Percentiles rank a stretch among this genome's conserved stretches.
Conservation (phyloP, 2,113 vertebrate genomes). For the Carollia perspicillata region DNA sequence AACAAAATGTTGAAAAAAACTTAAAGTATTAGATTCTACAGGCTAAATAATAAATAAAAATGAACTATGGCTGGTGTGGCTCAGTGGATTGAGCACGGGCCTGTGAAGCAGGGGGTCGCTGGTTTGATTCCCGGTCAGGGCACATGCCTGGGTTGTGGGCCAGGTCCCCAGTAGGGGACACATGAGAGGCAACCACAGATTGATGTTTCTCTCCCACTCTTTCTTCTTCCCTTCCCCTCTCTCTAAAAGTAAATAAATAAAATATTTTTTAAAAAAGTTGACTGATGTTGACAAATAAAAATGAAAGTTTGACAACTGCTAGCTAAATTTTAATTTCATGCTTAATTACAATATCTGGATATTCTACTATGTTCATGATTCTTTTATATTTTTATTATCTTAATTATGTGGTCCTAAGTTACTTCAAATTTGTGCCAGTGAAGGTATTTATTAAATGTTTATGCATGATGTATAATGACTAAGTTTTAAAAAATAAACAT, state of each 20-base stretch:
- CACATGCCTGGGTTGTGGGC: too few species aligned
- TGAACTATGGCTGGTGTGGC: too few species aligned
- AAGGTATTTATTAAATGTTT: not conserved
- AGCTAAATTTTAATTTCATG: not conserved
- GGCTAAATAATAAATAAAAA: not conserved
- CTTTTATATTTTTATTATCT: not conserved
- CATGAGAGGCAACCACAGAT: too few species aligned
- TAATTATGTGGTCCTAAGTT: not conserved
- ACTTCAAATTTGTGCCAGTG: not conserved
- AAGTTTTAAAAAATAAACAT: not conserved
- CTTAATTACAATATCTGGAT: not conserved
- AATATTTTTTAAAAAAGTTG: too few species aligned
- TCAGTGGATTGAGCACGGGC: too few species aligned
- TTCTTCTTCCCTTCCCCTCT: too few species aligned
- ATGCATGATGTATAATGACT: not conserved
- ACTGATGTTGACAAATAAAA: too few species aligned
- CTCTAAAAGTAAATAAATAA: too few species aligned
- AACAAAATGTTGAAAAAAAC: not conserved
- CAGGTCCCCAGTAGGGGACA: too few species aligned
- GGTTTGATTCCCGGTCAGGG: too few species aligned
- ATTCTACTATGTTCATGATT: not conserved
- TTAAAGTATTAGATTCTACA: not conserved
- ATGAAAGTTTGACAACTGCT: not conserved
- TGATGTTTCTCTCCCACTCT: too few species aligned
- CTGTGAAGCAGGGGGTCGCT: too few species aligned